phyloP scores from a whole-genome alignment of 2,888 invertebrate genomes.

The Hirtodrosophila histrioides region DNA sequence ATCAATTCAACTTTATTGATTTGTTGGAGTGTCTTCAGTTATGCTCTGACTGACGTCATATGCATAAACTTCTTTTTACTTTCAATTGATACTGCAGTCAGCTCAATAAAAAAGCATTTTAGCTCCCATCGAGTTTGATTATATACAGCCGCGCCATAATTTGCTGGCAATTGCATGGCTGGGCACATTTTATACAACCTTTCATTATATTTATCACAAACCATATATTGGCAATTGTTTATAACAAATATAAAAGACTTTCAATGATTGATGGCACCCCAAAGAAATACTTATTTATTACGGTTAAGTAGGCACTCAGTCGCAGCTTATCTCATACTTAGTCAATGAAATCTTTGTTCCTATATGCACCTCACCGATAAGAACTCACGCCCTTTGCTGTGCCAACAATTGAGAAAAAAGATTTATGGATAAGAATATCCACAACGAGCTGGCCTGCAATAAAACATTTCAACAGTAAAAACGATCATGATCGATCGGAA shows the following conservation, averaged over 20 bases:
- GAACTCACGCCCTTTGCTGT: conserved; percentile 2
- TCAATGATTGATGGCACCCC: conserved; percentile 63
- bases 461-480: neutral
- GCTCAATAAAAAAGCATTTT: conserved; percentile 36
- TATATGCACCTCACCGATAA: conserved; percentile 26
- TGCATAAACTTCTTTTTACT: conserved; percentile 6
- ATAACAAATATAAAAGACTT: conserved; percentile 63
- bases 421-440: conserved; percentile 25
- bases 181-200: conserved; percentile 26
- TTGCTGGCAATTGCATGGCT: conserved; percentile 31
- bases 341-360: conserved; percentile 24
- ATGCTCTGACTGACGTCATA: conserved; percentile 37
- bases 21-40: conserved; percentile 8
- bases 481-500: neutral
- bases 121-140: conserved; percentile 26
- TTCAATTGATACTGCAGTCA: conserved; percentile 27
- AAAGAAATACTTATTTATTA: conserved; percentile 30
- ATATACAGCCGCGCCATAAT: conserved; percentile 24
- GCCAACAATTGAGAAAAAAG: conserved; percentile 7
- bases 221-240: conserved; percentile 68
- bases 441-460: neutral
- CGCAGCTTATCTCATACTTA: conserved; percentile 40
- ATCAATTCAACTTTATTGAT: conserved; percentile 46
- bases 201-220: conserved; percentile 60
- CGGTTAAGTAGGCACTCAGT: conserved; percentile 27